Evolutionary conservation across 2,113 vertebrate species (phyloP).

Genomic region (Conger conger): DNA sequence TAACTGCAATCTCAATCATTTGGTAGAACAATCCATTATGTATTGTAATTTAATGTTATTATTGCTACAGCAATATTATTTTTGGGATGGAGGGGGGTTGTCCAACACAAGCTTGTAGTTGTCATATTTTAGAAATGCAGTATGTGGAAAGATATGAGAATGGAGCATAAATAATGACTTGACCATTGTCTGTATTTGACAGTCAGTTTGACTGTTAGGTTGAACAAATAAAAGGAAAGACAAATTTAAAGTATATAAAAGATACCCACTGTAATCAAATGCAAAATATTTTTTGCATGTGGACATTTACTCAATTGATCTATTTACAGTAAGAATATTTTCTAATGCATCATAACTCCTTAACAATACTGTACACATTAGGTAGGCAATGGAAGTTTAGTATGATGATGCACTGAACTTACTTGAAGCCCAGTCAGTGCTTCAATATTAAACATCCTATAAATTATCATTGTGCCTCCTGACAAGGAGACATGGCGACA

Average conservation of each 20-base stretch:
- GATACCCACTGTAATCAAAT: neutral
- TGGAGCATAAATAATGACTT: neutral
- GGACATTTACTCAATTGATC: neutral
- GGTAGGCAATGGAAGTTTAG: neutral
- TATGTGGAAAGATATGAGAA: neutral
- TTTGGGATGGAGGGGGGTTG: neutral
- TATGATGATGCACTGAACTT: neutral
- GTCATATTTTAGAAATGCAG: neutral
- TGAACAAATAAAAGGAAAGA: neutral
- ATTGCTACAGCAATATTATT: neutral
- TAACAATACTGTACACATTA: neutral
- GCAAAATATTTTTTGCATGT: slow-evolving; percentile 21
- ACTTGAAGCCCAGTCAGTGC: neutral
- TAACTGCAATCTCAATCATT: neutral
- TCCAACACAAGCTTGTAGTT: neutral
- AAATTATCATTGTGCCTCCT: neutral
- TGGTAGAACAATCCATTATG: neutral
- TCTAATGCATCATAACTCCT: neutral
- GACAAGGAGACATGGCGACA: neutral
- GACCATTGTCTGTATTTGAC: neutral
- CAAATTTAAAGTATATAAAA: neutral
- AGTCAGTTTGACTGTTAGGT: neutral
- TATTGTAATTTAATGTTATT: neutral
- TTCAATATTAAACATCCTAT: neutral
- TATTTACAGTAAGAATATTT: neutral